These are phyloP conservation scores for Dicrostonyx torquatus DNA, from an alignment of 2,797 vertebrate genomes.

Conservation along the genomic window DNA sequence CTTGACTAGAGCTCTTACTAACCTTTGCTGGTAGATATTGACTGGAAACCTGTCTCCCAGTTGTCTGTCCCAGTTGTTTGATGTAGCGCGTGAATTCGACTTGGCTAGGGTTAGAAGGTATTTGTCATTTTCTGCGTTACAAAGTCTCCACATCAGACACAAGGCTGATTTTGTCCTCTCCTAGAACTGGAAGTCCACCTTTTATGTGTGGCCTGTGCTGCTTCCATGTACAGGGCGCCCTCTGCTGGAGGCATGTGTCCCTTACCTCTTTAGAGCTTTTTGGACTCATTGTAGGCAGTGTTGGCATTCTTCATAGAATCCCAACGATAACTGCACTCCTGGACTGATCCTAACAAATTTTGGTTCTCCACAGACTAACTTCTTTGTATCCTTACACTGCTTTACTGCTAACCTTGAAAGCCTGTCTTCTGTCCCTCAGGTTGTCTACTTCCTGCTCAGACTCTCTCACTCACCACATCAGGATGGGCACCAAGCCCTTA, in stretches of 20 bases:
- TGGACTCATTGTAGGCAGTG: neutral
- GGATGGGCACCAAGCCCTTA: neutral
- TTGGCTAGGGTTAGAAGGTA: neutral
- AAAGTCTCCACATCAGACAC: neutral
- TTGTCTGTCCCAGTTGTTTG: neutral
- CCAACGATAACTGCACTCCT: neutral
- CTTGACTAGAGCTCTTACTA: neutral
- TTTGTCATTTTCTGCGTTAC: slow-evolving; percentile 3
- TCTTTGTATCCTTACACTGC: neutral
- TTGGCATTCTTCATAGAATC: neutral
- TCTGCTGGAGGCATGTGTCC: neutral
- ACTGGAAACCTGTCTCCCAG: neutral
- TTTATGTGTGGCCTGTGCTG: neutral
- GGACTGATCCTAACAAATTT: neutral
- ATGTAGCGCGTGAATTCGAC: neutral
- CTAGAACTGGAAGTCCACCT: neutral
- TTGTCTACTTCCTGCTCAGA: neutral
- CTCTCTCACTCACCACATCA: neutral
- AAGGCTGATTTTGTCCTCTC: neutral
- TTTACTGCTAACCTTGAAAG: neutral
- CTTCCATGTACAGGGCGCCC: neutral
- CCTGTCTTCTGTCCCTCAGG: neutral
- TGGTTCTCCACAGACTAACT: neutral
- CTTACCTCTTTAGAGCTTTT: neutral
- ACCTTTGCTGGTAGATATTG: neutral